Percentiles rank a stretch among this genome's conserved stretches.
phyloP scores from a whole-genome alignment of 2,888 invertebrate genomes.

The Dendrolimus pini region DNA sequence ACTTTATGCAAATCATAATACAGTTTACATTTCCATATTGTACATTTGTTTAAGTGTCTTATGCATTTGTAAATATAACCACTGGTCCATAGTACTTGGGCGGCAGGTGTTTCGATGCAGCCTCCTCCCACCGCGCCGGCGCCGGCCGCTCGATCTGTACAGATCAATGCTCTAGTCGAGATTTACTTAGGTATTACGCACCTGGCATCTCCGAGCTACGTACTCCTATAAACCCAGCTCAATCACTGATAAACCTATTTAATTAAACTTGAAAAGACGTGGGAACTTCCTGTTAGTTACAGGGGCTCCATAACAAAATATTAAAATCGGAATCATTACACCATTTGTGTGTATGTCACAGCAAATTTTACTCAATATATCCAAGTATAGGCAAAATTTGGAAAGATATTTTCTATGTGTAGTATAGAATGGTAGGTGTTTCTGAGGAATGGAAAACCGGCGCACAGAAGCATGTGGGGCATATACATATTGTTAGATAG shows the following conservation, averaged over 20 bases:
- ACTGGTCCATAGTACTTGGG: slow-evolving; percentile 69
- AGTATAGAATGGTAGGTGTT: too few relatives aligned
- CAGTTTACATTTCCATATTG: slow-evolving; percentile 28
- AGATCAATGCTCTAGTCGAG: slow-evolving; percentile 71
- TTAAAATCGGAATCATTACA: too few relatives aligned
- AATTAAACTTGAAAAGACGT: not conserved
- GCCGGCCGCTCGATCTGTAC: slow-evolving; percentile 50
- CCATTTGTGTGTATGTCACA: too few relatives aligned
- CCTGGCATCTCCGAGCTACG: slow-evolving; percentile 19
- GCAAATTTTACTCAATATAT: too few relatives aligned
- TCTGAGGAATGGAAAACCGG: too few relatives aligned
- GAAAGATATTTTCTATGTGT: too few relatives aligned
- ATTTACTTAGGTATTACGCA: slow-evolving; percentile 54
- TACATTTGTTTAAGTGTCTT: slow-evolving; percentile 20
- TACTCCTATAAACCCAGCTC: not conserved
- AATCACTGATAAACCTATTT: not conserved
- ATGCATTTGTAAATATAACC: slow-evolving; percentile 24
- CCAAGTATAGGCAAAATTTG: too few relatives aligned
- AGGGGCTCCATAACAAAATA: too few relatives aligned
- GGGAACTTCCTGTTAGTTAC: not conserved
- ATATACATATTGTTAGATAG: too few relatives aligned
- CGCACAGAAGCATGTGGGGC: too few relatives aligned
- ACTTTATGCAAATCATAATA: slow-evolving; percentile 30
- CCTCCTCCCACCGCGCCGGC: slow-evolving; percentile 71
- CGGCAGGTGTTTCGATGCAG: slow-evolving; percentile 70